Evolutionary conservation across 2,888 invertebrate species (phyloP).

Genomic region (Hydrotaea diabolus): DNA sequence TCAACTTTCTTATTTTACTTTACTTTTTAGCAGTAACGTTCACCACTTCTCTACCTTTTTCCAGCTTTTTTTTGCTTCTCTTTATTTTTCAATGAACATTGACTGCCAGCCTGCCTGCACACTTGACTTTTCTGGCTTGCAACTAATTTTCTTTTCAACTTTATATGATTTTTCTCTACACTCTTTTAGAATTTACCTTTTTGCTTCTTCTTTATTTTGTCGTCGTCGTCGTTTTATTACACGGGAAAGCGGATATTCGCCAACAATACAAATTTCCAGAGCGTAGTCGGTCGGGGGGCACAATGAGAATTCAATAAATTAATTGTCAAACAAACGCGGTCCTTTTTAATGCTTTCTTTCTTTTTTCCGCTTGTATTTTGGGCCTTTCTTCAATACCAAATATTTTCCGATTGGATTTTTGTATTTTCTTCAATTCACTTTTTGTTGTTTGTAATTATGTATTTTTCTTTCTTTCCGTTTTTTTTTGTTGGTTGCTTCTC

Average conservation of each 20-base stretch:
- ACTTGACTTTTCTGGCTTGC: too few species aligned
- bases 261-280: too few species aligned
- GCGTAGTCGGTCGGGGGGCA: too few species aligned
- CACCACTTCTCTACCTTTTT: too few species aligned
- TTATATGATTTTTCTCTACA: constrained; percentile 26
- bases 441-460: constrained; percentile 29
- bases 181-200: constrained; percentile 40
- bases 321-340: neutral
- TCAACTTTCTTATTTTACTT: neutral
- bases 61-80: too few species aligned
- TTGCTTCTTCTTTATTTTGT: constrained; percentile 4
- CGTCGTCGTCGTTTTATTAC: neutral
- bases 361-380: neutral
- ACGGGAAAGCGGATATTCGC: constrained; percentile 15
- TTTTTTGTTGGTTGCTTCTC: neutral
- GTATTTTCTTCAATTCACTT: neutral
- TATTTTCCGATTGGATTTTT: constrained; percentile 55
- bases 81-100: too few species aligned
- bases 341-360: too few species aligned
- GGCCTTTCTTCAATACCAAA: neutral
- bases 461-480: constrained; percentile 27
- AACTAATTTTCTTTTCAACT: neutral
- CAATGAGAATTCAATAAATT: neutral
- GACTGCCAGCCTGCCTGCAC: too few species aligned
- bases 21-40: too few species aligned